Base-by-base conservation (phyloP, 2,797 vertebrate genomes). In the Prunella strophiata region DNA sequence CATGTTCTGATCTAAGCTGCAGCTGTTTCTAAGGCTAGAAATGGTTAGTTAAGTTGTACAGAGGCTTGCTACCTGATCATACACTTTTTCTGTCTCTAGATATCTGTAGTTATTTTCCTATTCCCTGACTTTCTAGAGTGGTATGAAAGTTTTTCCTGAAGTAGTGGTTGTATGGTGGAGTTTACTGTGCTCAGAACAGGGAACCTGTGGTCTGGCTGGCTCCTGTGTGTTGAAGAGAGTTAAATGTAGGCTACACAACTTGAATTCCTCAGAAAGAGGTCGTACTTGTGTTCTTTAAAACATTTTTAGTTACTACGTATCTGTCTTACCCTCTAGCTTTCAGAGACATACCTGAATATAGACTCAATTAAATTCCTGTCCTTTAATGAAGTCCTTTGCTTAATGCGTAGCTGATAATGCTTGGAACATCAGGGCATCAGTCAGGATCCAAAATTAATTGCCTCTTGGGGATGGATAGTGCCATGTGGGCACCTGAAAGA, bases 371-470 rank as follows among this genome's bases (percentile, higher is more conserved):
- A 93, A 81, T 81, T 84, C 54, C 22, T 86, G 87, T 83, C 93
- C 89, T 97, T 95, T 90, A 85, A 61, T 86, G 83, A 93, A 94
- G 83, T 93, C 51, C 85, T 94, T 81, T 81, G 48, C 80, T 85
- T 86, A 83, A 45, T 86, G 51, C 1, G 2, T 74, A 73, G 88
- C 34, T 70, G 62, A 72, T 91, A 58, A 58, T 8, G 38, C 70
- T 75, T 70, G 59, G 83, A 89, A 84, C 52, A 50, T 84, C 26
- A 79, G 88, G 62, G 47, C 62, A 85, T 87, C 26, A 8, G 59
- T 93, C 82, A 94, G 67, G 62, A 90, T 94, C 93, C 94, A 94
- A 95, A 96, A 94, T 96, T 95, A 94, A 88, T 91, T 86, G 80
- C 32, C 88, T 12, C 62, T 70, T 84, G 93, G 83, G 95, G 88